A percentile compares a stretch with the other conserved stretches of the same genome.
These are phyloP conservation scores for Neogobius melanostomus DNA, from an alignment of 2,113 vertebrate genomes.

Conservation along the genomic window DNA sequence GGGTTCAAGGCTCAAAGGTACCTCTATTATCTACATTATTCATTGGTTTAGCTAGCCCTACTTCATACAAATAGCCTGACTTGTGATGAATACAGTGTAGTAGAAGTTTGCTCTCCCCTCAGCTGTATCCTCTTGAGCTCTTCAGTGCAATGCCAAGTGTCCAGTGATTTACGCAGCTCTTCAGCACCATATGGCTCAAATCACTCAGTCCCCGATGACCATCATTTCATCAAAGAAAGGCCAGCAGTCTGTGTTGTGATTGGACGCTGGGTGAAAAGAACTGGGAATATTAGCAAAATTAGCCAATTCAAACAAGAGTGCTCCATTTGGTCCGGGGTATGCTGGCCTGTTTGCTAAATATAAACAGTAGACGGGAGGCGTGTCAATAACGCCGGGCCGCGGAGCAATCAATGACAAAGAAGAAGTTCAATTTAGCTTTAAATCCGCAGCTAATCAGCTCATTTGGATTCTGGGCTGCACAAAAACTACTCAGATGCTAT, in stretches of 20 bases:
- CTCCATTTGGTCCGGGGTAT: slow-evolving; percentile 18
- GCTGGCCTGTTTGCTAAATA: slow-evolving; percentile 45
- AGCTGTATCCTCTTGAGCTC: slow-evolving; percentile 43
- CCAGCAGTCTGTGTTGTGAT: slow-evolving; percentile 14
- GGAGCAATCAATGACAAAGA: slow-evolving; percentile 61
- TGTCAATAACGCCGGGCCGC: slow-evolving; percentile 56
- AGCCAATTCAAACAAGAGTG: slow-evolving; percentile 6
- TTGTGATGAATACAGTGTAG: slow-evolving; percentile 58
- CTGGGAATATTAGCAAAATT: slow-evolving; percentile 27
- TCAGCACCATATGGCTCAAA: slow-evolving; percentile 40
- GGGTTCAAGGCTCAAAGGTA: no score
- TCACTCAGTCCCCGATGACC: slow-evolving; percentile 51
- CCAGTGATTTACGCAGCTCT: slow-evolving; percentile 54
- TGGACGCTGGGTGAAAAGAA: slow-evolving; percentile 2
- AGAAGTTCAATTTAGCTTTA: slow-evolving; percentile 62
- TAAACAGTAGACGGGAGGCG: slow-evolving; percentile 21
- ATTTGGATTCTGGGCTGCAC: slow-evolving; percentile 49
- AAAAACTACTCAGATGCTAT: slow-evolving; percentile 33
- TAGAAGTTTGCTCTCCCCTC: slow-evolving; percentile 39
- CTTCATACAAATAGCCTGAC: neutral
- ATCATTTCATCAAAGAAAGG: slow-evolving; percentile 51
- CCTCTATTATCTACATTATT: no score
- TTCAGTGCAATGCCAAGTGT: slow-evolving; percentile 55
- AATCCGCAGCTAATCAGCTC: slow-evolving; percentile 66
- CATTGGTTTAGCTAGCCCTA: no score